Percentiles rank a stretch among this genome's conserved stretches.
Conservation (phyloP, 2,113 vertebrate genomes). For the Grus americana region DNA sequence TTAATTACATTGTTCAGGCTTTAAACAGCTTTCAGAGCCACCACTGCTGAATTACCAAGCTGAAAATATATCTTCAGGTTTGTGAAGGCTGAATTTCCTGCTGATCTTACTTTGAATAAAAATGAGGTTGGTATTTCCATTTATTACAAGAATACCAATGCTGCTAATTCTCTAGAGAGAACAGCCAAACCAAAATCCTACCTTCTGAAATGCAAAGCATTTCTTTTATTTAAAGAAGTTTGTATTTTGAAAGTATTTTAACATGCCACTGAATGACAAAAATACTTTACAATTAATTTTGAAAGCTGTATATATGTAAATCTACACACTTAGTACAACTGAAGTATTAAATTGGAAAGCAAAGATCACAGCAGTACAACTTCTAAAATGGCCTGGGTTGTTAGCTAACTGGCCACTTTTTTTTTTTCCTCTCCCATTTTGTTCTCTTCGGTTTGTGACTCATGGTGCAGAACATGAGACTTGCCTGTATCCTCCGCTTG, state of each 20-base stretch:
- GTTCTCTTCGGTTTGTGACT: background rate
- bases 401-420: background rate
- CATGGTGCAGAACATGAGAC: background rate
- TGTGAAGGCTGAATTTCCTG: conserved; percentile 14
- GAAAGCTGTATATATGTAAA: background rate
- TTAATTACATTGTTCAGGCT: conserved; percentile 3
- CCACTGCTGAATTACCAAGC: background rate
- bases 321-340: background rate
- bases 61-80: background rate
- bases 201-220: background rate
- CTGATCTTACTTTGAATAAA: conserved; percentile 9
- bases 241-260: background rate
- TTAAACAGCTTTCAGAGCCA: background rate
- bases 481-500: background rate
- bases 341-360: background rate
- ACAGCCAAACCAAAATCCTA: background rate
- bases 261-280: background rate
- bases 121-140: background rate
- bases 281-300: background rate
- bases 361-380: background rate
- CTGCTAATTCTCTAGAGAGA: background rate
- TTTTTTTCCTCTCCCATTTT: background rate
- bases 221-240: background rate
- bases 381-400: background rate
- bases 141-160: background rate